Conservation (phyloP, 1,140 invertebrate species). For the Meloidogyne floridensis region DNA sequence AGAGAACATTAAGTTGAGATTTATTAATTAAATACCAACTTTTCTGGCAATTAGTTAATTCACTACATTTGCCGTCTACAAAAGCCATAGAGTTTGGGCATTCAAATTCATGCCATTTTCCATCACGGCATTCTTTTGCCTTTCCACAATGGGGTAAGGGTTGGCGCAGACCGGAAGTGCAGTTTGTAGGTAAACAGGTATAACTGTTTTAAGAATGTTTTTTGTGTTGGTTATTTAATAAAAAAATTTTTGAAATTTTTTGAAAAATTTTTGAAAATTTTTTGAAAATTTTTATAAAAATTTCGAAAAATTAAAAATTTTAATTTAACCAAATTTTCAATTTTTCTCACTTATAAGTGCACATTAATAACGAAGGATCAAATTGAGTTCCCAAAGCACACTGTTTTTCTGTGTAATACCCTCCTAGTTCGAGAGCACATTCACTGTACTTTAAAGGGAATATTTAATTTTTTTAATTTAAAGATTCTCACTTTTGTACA, state of each 20-base stretch:
- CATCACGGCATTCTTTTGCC: slow-evolving; percentile 26
- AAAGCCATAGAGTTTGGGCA: slow-evolving; percentile 36
- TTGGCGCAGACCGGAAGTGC: slow-evolving; percentile 23
- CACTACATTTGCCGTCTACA: slow-evolving; percentile 28
- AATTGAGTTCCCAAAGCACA: slow-evolving; percentile 32
- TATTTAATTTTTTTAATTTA: background rate
- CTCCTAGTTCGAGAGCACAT: slow-evolving; percentile 26
- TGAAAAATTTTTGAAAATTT: too few species aligned
- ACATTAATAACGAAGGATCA: slow-evolving; percentile 19
- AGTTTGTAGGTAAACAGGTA: slow-evolving; percentile 22
- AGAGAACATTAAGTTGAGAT: too few species aligned
- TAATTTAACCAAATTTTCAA: background rate
- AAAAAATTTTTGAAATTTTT: background rate
- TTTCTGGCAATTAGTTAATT: slow-evolving; percentile 9
- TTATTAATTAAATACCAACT: background rate
- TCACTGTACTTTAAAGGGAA: slow-evolving; percentile 20
- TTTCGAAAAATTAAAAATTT: background rate
- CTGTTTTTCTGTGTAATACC: slow-evolving; percentile 36
- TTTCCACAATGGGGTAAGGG: slow-evolving; percentile 18
- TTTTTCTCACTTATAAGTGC: slow-evolving; percentile 29
- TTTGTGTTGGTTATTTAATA: background rate
- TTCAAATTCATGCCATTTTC: slow-evolving; percentile 32
- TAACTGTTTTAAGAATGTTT: slow-evolving; percentile 4
- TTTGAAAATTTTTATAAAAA: too few species aligned
- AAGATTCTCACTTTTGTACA: slow-evolving; percentile 15